phyloP scores from a whole-genome alignment of 1,140 invertebrate genomes.

The Drosophila grimshawi region DNA sequence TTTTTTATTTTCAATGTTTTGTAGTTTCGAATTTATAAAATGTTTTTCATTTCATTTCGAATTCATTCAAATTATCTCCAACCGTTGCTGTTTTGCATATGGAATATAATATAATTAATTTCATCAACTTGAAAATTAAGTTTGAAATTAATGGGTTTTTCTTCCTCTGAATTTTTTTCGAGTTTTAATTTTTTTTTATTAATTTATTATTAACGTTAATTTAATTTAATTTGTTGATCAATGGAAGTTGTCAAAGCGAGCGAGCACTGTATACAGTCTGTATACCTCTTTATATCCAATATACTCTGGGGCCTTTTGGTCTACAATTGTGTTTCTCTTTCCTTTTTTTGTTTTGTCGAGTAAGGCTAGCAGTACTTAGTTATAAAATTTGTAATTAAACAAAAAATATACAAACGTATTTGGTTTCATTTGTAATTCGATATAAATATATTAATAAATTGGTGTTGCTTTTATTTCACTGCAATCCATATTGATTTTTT shows the following conservation, averaged over 20 bases:
- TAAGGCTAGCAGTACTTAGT: slow-evolving; percentile 54
- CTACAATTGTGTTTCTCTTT: slow-evolving; percentile 5
- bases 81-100: too few relatives aligned
- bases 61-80: too few relatives aligned
- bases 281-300: slow-evolving; percentile 8
- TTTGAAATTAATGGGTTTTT: too few relatives aligned
- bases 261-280: not conserved
- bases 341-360: slow-evolving; percentile 27
- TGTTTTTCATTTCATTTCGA: too few relatives aligned
- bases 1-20: too few relatives aligned
- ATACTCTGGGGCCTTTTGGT: not conserved
- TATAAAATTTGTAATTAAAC: slow-evolving; percentile 42
- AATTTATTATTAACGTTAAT: not conserved
- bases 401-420: slow-evolving; percentile 41
- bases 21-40: too few relatives aligned
- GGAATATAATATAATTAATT: too few relatives aligned
- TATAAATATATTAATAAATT: slow-evolving; percentile 68
- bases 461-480: slow-evolving; percentile 56
- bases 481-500: slow-evolving; percentile 40
- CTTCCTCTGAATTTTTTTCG: too few relatives aligned
- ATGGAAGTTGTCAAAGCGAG: not conserved
- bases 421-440: slow-evolving; percentile 53
- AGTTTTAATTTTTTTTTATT: not conserved
- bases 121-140: too few relatives aligned
- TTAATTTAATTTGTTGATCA: not conserved